Base-by-base conservation (phyloP, 53 echinoderm and acorn worm genomes). In the Luidia sarsii region DNA sequence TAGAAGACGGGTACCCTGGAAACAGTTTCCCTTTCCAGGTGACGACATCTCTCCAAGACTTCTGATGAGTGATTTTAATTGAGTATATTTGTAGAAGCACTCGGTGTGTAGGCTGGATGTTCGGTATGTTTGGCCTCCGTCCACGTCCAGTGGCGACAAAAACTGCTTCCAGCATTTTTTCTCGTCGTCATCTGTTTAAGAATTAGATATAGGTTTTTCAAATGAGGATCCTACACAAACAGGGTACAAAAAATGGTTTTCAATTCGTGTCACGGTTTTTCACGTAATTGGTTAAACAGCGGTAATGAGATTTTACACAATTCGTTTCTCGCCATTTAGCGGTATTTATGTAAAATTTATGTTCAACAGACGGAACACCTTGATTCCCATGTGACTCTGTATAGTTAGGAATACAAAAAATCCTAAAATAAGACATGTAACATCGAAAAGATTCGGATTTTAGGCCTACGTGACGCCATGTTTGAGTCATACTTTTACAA, bases 141-240 rank as follows among this genome's bases (percentile, higher is more conserved):
- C 64, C 80, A 80, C 64, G 80, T 11, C 80, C 80, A 25, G 79
- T 62, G 11, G 80, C 80, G 27, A 64, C 80, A 80, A 60, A 59
- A 33, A 80, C 39, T 63, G 80, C 31, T 36, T 43, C 48, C 1
- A 79, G 57, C 49, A 62, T 20, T 60, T 24, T 61, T 18, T 18
- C 2, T 34, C 41, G 3, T 77, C 77, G 60, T 77, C 77, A 77
- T 77, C 61, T 59, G 77, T 77, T 60, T 75, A 30, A 41, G 41
- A 41, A 41, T 41, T 41, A 41, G n/a, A n/a, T n/a, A n/a, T n/a
- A n/a, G n/a, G n/a, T n/a, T n/a, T n/a, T n/a, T n/a, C n/a, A n/a
- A n/a, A n/a, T n/a, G n/a, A n/a, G n/a, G n/a, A n/a, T n/a, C n/a
- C n/a, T n/a, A n/a, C n/a, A n/a, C n/a, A n/a, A n/a, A n/a, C n/a